Conservation (phyloP, 2,797 vertebrate species). For the Agapornis canus region DNA sequence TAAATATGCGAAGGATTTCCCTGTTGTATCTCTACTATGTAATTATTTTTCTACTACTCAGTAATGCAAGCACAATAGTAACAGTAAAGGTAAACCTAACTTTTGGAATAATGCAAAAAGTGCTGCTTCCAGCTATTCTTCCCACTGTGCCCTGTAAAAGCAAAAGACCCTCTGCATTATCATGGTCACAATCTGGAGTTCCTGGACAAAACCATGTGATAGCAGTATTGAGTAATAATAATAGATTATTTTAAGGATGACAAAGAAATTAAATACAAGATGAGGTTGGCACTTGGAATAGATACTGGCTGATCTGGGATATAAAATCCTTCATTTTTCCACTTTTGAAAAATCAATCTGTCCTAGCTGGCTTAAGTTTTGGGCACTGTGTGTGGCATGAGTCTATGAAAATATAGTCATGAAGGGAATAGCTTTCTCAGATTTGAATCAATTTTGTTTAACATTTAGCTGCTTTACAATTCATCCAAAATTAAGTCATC, state of each 20-base stretch:
- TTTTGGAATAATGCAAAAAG: neutral
- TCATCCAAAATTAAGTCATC: neutral
- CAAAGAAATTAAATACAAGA: neutral
- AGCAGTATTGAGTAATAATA: neutral
- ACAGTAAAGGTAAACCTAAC: neutral
- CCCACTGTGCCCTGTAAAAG: neutral
- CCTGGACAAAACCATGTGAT: neutral
- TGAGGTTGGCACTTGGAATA: neutral
- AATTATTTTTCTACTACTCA: neutral
- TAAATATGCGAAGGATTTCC: neutral
- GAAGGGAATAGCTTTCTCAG: neutral
- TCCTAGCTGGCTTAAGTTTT: neutral
- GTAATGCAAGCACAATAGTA: neutral
- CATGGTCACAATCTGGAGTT: neutral
- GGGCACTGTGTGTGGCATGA: neutral
- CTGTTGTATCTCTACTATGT: neutral
- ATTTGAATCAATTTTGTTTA: neutral
- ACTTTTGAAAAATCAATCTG: neutral
- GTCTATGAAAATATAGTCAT: neutral
- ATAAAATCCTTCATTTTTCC: neutral
- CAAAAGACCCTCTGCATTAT: neutral
- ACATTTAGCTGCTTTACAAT: neutral
- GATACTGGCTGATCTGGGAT: fast-evolving
- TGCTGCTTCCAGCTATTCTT: neutral
- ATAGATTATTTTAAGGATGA: neutral